Percentiles rank a stretch among this genome's conserved stretches.
phyloP scores from a whole-genome alignment of 2,797 vertebrate species.

The Nannoperca obscura region DNA sequence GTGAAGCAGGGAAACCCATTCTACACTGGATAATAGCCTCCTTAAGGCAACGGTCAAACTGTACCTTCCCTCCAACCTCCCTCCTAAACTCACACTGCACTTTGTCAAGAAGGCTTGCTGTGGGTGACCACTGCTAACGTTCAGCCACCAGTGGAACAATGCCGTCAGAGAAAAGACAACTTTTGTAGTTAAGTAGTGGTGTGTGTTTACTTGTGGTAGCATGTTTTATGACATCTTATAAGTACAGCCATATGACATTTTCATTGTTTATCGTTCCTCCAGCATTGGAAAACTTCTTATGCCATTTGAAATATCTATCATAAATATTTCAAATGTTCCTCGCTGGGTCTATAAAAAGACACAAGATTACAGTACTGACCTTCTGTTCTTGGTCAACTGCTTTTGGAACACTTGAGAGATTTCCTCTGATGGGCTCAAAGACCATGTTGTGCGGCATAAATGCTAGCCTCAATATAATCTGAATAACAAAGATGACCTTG shows the following conservation, averaged over 20 bases:
- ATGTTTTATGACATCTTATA: conserved; percentile 45
- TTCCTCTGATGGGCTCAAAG: conserved; percentile 34
- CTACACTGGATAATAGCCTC: conserved; percentile 41
- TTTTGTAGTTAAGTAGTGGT: not conserved
- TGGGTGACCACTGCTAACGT: not conserved
- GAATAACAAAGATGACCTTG: conserved; percentile 17
- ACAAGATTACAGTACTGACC: conserved; percentile 54
- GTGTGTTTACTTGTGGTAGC: conserved; percentile 24
- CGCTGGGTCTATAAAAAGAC: conserved; percentile 4
- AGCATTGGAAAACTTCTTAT: conserved; percentile 39
- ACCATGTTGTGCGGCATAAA: conserved; percentile 20
- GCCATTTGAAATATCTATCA: conserved; percentile 50
- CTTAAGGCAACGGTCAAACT: conserved; percentile 35
- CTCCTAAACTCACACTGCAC: conserved; percentile 21
- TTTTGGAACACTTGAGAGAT: conserved; percentile 48
- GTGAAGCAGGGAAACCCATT: conserved; percentile 40
- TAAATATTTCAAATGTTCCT: conserved; percentile 64
- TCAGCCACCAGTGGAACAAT: conserved; percentile 13
- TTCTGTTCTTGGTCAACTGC: conserved; percentile 53
- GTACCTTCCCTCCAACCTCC: conserved; percentile 12
- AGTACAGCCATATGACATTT: conserved; percentile 34
- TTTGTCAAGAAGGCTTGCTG: conserved; percentile 2
- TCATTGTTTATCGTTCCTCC: conserved; percentile 40
- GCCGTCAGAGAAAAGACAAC: not conserved
- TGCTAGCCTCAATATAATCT: conserved; percentile 24